These are phyloP conservation scores for Dryadula phaetusa DNA, from an alignment of 2,888 invertebrate genomes.

Conservation along the genomic window DNA sequence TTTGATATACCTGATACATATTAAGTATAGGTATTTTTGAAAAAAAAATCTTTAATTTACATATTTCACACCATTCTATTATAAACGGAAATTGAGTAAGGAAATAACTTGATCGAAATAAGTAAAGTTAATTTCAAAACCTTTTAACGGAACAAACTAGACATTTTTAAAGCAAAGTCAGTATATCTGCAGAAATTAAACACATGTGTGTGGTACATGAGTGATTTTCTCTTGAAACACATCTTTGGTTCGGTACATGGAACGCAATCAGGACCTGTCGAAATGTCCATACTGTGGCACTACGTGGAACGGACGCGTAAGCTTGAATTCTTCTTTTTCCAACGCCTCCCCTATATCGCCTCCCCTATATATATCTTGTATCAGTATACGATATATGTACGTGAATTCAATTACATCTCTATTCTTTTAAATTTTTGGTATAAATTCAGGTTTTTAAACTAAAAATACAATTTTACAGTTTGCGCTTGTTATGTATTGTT, in stretches of 20 bases:
- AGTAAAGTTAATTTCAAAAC: not conserved
- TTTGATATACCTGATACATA: too few species aligned
- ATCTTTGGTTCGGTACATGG: conserved; percentile 13
- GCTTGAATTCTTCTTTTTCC: conserved; percentile 49
- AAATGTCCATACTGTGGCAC: conserved; percentile 40
- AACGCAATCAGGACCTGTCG: conserved; percentile 52
- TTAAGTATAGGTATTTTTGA: too few species aligned
- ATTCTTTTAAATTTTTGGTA: conserved; percentile 16
- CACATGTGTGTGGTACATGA: not conserved
- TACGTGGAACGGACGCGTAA: conserved; percentile 45
- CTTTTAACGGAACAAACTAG: not conserved
- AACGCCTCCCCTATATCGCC: conserved; percentile 18
- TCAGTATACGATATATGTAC: conserved; percentile 23
- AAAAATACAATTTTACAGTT: conserved; percentile 1
- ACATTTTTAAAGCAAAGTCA: not conserved
- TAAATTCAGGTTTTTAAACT: conserved; percentile 15
- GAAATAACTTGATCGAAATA: not conserved
- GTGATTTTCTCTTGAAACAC: conserved; percentile 17
- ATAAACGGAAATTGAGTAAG: not conserved
- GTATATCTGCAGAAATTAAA: not conserved
- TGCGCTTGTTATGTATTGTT: not conserved
- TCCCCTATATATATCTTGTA: conserved; percentile 19
- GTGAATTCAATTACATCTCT: conserved; percentile 27
- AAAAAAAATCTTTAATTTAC: too few species aligned
- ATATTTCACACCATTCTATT: not conserved